Evolutionary conservation across 2,797 vertebrate genomes (phyloP).

Genomic region (Champsocephalus esox): DNA sequence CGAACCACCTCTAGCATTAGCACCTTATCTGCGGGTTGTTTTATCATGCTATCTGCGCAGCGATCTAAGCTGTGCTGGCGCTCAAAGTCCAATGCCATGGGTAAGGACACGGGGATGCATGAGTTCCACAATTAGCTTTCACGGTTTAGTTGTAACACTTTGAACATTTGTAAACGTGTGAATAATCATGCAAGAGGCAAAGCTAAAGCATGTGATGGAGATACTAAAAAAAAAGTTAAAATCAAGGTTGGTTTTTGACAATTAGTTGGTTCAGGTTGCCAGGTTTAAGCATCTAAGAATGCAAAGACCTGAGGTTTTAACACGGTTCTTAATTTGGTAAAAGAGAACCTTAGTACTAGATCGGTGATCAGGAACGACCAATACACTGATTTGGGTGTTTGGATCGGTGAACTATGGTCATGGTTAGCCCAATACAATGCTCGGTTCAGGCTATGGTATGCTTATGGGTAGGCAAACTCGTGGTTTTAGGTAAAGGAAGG

Average conservation of each 20-base stretch:
- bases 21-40: constrained; percentile 72
- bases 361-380: background rate
- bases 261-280: background rate
- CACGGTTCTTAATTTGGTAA: background rate
- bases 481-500: background rate
- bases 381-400: background rate
- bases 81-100: constrained; percentile 67
- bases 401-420: background rate
- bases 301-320: background rate
- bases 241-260: constrained; percentile 11
- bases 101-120: constrained; percentile 59
- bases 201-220: background rate
- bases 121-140: constrained; percentile 26
- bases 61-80: constrained; percentile 63
- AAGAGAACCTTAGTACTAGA: background rate
- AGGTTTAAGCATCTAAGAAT: background rate
- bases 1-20: constrained; percentile 62
- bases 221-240: background rate
- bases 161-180: constrained; percentile 8
- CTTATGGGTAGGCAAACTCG: no score
- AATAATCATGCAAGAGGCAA: constrained; percentile 14
- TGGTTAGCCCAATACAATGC: background rate
- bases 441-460: background rate
- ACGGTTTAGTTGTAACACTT: constrained; percentile 5
- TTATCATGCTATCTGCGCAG: constrained; percentile 71